A percentile compares a stretch with the other conserved stretches of the same genome.
Evolutionary conservation across 2,113 vertebrate species (phyloP).

Genomic region (Hippolais icterina): DNA sequence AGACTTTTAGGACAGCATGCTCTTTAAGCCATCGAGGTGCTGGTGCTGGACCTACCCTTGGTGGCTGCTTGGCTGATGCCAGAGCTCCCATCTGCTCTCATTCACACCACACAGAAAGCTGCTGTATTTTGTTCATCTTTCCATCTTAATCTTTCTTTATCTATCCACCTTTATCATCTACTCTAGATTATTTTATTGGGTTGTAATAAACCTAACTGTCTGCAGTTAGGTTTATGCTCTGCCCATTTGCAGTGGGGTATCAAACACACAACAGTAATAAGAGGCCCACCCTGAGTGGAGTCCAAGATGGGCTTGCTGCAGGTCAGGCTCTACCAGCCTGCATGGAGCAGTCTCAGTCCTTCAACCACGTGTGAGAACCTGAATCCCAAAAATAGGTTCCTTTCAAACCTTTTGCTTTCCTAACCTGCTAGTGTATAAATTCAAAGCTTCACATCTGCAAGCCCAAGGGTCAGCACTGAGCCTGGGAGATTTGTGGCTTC

Average conservation of each 20-base stretch:
- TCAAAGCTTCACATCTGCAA: not conserved
- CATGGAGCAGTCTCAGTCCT: not conserved
- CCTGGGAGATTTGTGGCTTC: not conserved
- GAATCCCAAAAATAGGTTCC: not conserved
- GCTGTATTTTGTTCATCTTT: not conserved
- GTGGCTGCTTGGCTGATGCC: not conserved
- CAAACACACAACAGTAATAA: not conserved
- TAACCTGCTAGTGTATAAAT: not conserved
- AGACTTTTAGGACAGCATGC: not conserved
- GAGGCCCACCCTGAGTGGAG: not conserved
- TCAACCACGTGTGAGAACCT: not conserved
- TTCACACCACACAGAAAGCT: not conserved
- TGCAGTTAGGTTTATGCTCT: not conserved
- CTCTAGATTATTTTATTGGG: not conserved
- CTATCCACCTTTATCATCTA: not conserved
- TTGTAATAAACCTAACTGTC: too few species aligned
- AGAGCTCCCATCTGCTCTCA: not conserved
- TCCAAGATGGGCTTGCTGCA: not conserved
- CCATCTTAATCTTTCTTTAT: not conserved
- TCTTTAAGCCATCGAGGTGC: fast-evolving
- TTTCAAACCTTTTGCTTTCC: not conserved
- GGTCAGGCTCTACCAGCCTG: not conserved
- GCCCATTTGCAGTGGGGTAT: not conserved
- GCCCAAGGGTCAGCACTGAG: not conserved
- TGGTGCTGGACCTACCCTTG: not conserved